phyloP scores from a whole-genome alignment of 2,113 vertebrate genomes.

The Hemibates koningsi region DNA sequence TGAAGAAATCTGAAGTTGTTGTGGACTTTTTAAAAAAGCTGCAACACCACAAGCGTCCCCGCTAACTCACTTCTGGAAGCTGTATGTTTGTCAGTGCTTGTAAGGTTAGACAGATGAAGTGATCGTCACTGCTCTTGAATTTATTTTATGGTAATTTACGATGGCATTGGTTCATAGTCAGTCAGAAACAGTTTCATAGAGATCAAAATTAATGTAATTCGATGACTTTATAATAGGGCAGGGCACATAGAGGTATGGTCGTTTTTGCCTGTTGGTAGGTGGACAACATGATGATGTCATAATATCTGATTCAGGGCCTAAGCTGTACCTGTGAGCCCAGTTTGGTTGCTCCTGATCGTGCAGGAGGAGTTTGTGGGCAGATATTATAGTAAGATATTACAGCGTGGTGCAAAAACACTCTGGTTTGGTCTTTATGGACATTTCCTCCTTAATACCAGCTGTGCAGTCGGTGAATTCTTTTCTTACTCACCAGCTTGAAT shows the following conservation, averaged over 20 bases:
- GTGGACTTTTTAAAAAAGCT: not conserved
- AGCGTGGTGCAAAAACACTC: not conserved
- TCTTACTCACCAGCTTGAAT: not conserved
- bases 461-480: not conserved
- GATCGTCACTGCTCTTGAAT: not conserved
- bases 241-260: not conserved
- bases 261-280: not conserved
- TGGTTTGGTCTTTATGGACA: not conserved
- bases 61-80: not conserved
- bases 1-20: not conserved
- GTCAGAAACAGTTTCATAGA: not conserved
- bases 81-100: not conserved
- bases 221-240: not conserved
- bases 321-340: not conserved
- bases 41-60: not conserved
- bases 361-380: not conserved
- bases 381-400: not conserved
- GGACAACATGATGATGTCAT: not conserved
- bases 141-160: not conserved
- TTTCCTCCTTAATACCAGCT: not conserved
- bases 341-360: accelerated
- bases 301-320: not conserved
- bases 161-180: not conserved
- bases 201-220: not conserved
- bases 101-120: not conserved